Base-by-base conservation (phyloP, 2,888 invertebrate species). In the Vandiemenella viatica region DNA sequence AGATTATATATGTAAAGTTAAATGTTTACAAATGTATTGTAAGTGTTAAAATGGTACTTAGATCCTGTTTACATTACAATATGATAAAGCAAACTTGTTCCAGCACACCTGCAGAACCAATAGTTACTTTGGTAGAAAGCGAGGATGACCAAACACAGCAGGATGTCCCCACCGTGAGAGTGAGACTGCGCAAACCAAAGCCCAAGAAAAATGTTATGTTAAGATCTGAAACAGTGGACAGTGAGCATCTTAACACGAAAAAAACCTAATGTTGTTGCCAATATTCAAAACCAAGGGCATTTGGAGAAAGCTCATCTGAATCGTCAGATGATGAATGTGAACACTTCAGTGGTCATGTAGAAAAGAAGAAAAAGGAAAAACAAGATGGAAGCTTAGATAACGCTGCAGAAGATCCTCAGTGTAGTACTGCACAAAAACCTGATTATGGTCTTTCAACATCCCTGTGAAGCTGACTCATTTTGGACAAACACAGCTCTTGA, bases 221-320 rank as follows among this genome's bases (percentile, higher is more conserved):
- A n/a, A n/a, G n/a, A n/a, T n/a, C n/a, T n/a, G n/a, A n/a, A n/a
- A n/a, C n/a, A n/a, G n/a, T n/a, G n/a, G n/a, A n/a, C n/a, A n/a
- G n/a, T n/a, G n/a, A n/a, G n/a, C n/a, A n/a, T n/a, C n/a, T n/a
- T n/a, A n/a, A n/a, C n/a, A n/a, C n/a, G n/a, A n/a, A n/a, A n/a
- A n/a, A n/a, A n/a, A n/a, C n/a, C n/a, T n/a, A n/a, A n/a, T n/a
- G 90, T 69, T 95, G 95, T 64, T 95, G 95, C 66, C 86, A 95
- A 61, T 95, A 89, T 66, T 83, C 83, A 61, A 95, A 93, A 66
- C 90, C 88, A n/a, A 75, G 75, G 57, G 74, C 75, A 37, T 92
- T 93, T 69, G 91, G 79, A 42, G 93, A 93, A 65, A 90, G 89
- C 38, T 90, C 89, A 55, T 85, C 86, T 0, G 84, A 84, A 49